A percentile compares a stretch with the other conserved stretches of the same genome.
Conservation (phyloP, 2,113 vertebrate genomes). For the Beaufortia kweichowensis region DNA sequence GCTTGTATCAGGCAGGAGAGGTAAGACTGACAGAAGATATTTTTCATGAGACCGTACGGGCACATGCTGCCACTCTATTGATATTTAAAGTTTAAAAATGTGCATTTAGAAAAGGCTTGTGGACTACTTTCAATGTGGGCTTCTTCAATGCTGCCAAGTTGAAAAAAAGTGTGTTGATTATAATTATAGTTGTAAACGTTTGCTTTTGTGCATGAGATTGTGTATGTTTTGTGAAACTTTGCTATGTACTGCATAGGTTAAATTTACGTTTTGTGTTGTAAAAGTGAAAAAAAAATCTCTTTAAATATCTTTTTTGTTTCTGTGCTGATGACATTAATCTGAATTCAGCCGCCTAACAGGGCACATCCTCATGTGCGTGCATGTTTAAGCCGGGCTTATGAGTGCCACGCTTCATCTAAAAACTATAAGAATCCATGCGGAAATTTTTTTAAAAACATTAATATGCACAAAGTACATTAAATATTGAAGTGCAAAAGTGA, state of each 20-base stretch:
- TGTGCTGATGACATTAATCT: constrained; percentile 9
- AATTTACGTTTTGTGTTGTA: not conserved
- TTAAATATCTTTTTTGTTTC: not conserved
- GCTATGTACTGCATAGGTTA: not conserved
- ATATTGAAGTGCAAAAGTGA: not conserved
- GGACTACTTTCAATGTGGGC: not conserved
- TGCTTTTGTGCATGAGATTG: constrained; percentile 20
- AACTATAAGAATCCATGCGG: not conserved
- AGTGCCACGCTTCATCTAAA: constrained; percentile 1
- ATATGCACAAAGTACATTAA: not conserved
- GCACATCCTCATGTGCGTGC: constrained; percentile 18
- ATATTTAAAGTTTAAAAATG: not conserved
- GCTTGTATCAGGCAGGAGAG: constrained; percentile 85
- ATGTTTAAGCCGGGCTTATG: constrained; percentile 10
- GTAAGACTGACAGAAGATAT: constrained; percentile 70
- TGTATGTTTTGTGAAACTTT: not conserved
- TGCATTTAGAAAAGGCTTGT: not conserved
- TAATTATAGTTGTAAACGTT: constrained; percentile 10
- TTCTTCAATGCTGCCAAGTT: not conserved
- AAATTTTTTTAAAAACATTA: not conserved
- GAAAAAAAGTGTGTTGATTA: not conserved
- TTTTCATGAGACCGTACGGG: not conserved
- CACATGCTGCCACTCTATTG: not conserved
- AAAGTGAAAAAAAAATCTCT: not conserved
- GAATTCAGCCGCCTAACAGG: constrained; percentile 6